Evolutionary conservation across 2,797 vertebrate species (phyloP).

Genomic region (Clarias platycephalus): DNA sequence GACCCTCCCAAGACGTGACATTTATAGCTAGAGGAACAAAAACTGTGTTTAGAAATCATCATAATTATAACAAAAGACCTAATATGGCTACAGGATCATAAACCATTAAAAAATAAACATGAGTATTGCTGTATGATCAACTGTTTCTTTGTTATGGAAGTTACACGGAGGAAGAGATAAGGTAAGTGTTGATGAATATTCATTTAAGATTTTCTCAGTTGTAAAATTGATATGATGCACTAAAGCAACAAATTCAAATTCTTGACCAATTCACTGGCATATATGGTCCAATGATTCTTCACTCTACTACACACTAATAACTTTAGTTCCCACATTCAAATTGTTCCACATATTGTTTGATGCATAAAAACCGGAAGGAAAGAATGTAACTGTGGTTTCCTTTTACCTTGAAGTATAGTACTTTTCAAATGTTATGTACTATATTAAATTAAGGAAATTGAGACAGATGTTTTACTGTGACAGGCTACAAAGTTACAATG

Average conservation of each 20-base stretch:
- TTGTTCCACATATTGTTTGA: neutral
- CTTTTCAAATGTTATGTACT: too few species aligned
- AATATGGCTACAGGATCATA: neutral
- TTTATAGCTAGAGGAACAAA: constrained; percentile 42
- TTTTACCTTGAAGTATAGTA: neutral
- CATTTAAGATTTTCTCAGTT: neutral
- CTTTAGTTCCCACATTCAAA: neutral
- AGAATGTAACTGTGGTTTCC: neutral
- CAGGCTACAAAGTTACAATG: too few species aligned
- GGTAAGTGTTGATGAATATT: neutral
- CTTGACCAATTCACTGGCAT: neutral
- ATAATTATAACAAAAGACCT: neutral
- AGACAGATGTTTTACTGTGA: too few species aligned
- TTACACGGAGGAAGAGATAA: neutral
- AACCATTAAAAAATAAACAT: neutral
- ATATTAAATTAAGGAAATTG: too few species aligned
- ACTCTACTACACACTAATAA: neutral
- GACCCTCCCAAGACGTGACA: constrained; percentile 40
- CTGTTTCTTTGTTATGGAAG: neutral
- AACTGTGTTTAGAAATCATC: constrained; percentile 30
- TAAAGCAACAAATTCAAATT: neutral
- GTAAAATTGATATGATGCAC: neutral
- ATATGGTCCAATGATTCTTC: neutral
- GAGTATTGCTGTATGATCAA: neutral
- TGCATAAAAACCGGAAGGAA: neutral